Evolutionary conservation across 2,797 vertebrate genomes (phyloP).

Genomic region (Heliangelus exortis): DNA sequence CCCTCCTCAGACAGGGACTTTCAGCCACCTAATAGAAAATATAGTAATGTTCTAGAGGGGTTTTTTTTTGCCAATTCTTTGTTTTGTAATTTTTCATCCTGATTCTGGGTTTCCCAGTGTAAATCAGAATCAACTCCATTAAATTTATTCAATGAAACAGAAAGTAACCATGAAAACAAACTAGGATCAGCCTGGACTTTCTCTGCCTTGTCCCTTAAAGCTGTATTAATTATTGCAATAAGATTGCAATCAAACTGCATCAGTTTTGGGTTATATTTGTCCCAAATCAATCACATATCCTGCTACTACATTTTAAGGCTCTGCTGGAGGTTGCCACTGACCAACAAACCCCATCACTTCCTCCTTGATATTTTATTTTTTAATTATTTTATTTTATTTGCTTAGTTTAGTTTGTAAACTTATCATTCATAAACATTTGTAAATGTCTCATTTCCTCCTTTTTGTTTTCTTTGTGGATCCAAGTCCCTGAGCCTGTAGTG

Average conservation of each 20-base stretch:
- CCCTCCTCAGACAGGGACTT: neutral
- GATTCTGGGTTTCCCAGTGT: neutral
- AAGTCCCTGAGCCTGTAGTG: fast-evolving
- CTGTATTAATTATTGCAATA: neutral
- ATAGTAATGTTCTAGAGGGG: fast-evolving
- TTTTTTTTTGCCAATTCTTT: neutral
- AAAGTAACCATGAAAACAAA: neutral
- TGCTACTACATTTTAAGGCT: neutral
- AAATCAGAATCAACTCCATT: neutral
- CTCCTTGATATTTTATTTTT: neutral
- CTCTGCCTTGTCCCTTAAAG: neutral
- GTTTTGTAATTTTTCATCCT: neutral
- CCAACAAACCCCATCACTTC: neutral
- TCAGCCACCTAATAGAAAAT: neutral
- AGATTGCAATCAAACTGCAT: neutral
- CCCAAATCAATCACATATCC: neutral
- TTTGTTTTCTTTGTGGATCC: neutral
- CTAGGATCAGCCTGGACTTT: neutral
- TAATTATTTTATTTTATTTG: neutral
- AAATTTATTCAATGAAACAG: neutral
- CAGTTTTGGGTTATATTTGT: neutral
- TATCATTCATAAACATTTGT: fast-evolving
- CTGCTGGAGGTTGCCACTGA: neutral
- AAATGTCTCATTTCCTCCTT: neutral
- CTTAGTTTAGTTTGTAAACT: neutral